A percentile compares a stretch with the other conserved stretches of the same genome.
Evolutionary conservation across 92 coral and sea anemone species (phyloP).

Genomic region (Porites evermanni): DNA sequence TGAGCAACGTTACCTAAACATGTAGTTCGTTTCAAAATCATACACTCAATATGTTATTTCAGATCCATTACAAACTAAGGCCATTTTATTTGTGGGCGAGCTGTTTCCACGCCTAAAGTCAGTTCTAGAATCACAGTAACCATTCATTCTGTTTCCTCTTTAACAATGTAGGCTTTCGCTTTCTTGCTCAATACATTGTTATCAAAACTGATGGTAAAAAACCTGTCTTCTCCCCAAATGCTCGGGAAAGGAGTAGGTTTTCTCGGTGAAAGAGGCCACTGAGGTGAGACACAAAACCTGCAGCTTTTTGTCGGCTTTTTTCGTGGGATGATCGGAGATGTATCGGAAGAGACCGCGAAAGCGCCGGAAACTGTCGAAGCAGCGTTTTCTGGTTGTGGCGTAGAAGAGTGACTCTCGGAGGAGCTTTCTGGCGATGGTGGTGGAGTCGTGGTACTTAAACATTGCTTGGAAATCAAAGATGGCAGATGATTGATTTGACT

Average conservation of each 20-base stretch:
- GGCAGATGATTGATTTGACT: background rate
- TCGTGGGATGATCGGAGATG: background rate
- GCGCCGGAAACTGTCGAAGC: background rate
- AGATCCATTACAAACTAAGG: no score
- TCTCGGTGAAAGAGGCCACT: background rate
- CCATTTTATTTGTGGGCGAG: no score
- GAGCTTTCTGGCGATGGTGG: background rate
- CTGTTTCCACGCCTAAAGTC: no score
- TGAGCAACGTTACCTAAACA: no score
- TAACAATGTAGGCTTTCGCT: background rate
- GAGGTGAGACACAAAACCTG: background rate
- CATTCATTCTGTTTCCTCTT: background rate
- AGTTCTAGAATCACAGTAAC: no score
- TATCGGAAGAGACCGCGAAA: no score
- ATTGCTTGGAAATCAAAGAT: background rate
- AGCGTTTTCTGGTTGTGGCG: background rate
- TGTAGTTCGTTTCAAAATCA: no score
- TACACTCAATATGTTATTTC: no score
- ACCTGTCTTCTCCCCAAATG: conserved; percentile 10
- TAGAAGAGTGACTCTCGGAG: background rate
- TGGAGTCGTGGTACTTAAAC: background rate
- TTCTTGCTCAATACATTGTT: background rate
- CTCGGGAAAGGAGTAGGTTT: conserved; percentile 10
- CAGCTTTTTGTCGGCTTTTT: background rate
- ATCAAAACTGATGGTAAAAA: conserved; percentile 8